phyloP scores from a whole-genome alignment of 2,888 invertebrate species.

The Andrena bucephala region DNA sequence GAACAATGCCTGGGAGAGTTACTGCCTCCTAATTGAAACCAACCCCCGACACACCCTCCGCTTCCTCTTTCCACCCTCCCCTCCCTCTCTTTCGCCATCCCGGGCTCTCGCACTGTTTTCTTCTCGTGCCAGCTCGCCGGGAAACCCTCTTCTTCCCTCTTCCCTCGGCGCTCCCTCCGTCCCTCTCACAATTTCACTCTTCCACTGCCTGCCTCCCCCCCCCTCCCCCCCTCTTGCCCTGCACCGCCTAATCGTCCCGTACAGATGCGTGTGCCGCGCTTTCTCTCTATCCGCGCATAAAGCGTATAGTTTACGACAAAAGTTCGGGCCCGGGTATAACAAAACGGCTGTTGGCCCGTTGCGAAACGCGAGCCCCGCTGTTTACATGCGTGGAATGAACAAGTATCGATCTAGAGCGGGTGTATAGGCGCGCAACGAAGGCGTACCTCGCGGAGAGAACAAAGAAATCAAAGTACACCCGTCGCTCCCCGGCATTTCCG shows the following conservation, averaged over 20 bases:
- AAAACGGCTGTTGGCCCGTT: slow-evolving; percentile 73
- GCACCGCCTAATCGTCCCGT: slow-evolving; percentile 81
- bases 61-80: slow-evolving; percentile 64
- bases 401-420: slow-evolving; percentile 62
- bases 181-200: slow-evolving; percentile 17
- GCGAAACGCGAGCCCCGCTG: slow-evolving; percentile 60
- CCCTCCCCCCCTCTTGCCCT: slow-evolving; percentile 48
- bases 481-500: slow-evolving; percentile 8
- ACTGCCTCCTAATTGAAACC: slow-evolving; percentile 85
- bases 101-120: slow-evolving; percentile 31
- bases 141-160: slow-evolving; percentile 33
- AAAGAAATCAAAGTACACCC: slow-evolving; percentile 56
- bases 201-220: not conserved
- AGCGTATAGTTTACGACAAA: slow-evolving; percentile 77
- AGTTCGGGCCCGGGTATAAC: slow-evolving; percentile 71
- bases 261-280: slow-evolving; percentile 82
- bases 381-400: slow-evolving; percentile 71
- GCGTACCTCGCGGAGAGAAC: slow-evolving; percentile 25
- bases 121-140: not conserved
- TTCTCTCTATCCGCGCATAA: slow-evolving; percentile 74
- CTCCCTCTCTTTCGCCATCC: slow-evolving; percentile 22
- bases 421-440: slow-evolving; percentile 27
- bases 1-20: slow-evolving; percentile 85
- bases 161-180: slow-evolving; percentile 28
- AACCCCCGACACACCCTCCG: slow-evolving; percentile 75